Percentiles rank a stretch among this genome's conserved stretches.
Evolutionary conservation across 2,888 invertebrate genomes (phyloP).

Genomic region (Ormyrus nitidulus): DNA sequence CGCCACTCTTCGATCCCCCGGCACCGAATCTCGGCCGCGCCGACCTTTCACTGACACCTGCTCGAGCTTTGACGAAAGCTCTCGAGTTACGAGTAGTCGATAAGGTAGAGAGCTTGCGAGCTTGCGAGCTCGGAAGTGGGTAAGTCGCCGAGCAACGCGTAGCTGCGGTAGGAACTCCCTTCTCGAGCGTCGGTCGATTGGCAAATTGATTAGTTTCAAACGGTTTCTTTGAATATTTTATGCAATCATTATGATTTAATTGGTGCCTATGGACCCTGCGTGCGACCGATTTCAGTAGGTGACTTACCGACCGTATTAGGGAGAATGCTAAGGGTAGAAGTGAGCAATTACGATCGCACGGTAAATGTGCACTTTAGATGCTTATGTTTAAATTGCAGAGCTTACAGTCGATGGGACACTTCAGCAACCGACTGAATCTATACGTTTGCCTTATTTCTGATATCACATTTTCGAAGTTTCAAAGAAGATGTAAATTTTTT

Average conservation of each 20-base stretch:
- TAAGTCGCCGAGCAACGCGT: slow-evolving; percentile 31
- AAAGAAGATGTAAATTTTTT: no score
- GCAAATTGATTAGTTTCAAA: neutral
- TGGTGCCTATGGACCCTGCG: neutral
- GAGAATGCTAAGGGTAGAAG: neutral
- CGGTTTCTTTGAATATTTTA: slow-evolving; percentile 33
- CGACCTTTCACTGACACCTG: slow-evolving; percentile 38
- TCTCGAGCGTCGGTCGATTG: neutral
- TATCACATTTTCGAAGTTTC: no score
- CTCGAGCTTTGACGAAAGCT: neutral
- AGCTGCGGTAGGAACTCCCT: slow-evolving; percentile 19
- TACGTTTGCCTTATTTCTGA: no score
- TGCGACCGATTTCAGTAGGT: neutral
- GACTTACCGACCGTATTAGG: slow-evolving; percentile 10
- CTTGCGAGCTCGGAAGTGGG: slow-evolving; percentile 30
- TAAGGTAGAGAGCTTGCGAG: slow-evolving; percentile 29
- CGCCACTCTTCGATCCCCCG: slow-evolving; percentile 16
- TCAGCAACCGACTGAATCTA: no score
- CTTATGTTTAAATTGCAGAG: no score
- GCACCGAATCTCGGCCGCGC: neutral
- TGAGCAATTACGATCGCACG: slow-evolving; percentile 8
- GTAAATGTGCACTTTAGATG: neutral
- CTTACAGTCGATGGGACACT: no score
- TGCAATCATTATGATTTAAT: slow-evolving; percentile 17
- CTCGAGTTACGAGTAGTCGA: neutral